Evolutionary conservation across 2,888 invertebrate species (phyloP), one percentile per base, ranked within the genome.

Genomic region (Chymomyza caudatula): DNA sequence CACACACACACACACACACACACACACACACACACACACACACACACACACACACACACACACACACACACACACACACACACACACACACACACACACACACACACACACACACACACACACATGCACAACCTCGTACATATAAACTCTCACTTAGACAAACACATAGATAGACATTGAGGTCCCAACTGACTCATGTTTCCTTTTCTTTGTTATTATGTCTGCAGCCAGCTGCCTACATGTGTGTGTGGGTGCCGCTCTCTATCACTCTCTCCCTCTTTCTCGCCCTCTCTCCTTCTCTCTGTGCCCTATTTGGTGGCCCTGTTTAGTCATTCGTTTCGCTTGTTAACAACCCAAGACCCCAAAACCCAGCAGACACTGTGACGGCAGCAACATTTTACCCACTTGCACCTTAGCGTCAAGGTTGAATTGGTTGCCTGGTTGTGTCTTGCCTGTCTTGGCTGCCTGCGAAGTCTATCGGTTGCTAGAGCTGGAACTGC

Each of bases 241-340:
- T 57, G 52, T 56, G 17, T 15, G 8, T 55, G 37, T 49, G 57
- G 8, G 49, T 42, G 43, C 25, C 19, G 19, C 6, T 22, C 20
- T 23, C 23, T 13, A n/a, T 20, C 52, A 22, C 20, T 17, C 17
- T 11, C 49, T 19, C 23, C 6, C 19, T 23, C 4, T 19, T 13
- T 3, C 52, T 37, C 29, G 11, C 1, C 29, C 3, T n/a, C 29
- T 11, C 29, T 2, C 29, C 13, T 13, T 61, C 52, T 44, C 19
- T 47, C 43, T 57, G 15, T 60, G 42, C 22, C 29, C 17, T 47
- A 63, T 59, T 58, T 51, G 43, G 52, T 44, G 47, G 44, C 52
- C 19, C 67, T 71, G 81, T 77, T 78, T 69, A 84, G 78, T 71
- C 82, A 82, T 74, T 81, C 84, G 78, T 77, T 84, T 71, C 71